phyloP scores from a whole-genome alignment of 2,888 invertebrate species.

The Tipula confusa region DNA sequence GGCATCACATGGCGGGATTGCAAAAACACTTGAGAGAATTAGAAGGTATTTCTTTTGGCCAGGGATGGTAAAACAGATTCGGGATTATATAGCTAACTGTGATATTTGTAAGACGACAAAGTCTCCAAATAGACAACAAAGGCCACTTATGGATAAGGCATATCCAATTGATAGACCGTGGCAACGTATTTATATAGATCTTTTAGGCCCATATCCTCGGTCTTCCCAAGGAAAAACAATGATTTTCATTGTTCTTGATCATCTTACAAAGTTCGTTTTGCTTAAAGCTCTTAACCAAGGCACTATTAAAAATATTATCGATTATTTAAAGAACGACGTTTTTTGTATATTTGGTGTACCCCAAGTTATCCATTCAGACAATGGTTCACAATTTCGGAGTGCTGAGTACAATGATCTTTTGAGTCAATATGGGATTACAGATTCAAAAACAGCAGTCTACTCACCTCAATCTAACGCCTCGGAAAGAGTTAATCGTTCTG shows the following conservation, averaged over 20 bases:
- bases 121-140: not conserved
- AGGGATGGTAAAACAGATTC: too few species aligned
- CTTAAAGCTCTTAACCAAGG: not conserved
- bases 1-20: not conserved
- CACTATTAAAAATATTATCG: not conserved
- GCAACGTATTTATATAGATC: not conserved
- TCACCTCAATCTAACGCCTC: too few species aligned
- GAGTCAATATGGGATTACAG: too few species aligned
- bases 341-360: not conserved
- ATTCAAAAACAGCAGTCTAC: too few species aligned
- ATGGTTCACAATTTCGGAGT: too few species aligned
- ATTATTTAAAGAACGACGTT: not conserved
- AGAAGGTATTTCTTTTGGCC: too few species aligned
- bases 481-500: too few species aligned
- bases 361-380: too few species aligned
- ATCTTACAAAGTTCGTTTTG: too few species aligned
- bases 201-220: not conserved
- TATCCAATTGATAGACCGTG: not conserved
- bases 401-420: too few species aligned
- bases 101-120: not conserved
- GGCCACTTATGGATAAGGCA: not conserved
- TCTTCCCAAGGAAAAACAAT: not conserved
- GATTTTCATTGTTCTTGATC: too few species aligned
- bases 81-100: not conserved
- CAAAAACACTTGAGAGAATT: not conserved